Evolutionary conservation across 2,113 vertebrate species (phyloP).

Genomic region (Cryptomyrus ogoouensis): DNA sequence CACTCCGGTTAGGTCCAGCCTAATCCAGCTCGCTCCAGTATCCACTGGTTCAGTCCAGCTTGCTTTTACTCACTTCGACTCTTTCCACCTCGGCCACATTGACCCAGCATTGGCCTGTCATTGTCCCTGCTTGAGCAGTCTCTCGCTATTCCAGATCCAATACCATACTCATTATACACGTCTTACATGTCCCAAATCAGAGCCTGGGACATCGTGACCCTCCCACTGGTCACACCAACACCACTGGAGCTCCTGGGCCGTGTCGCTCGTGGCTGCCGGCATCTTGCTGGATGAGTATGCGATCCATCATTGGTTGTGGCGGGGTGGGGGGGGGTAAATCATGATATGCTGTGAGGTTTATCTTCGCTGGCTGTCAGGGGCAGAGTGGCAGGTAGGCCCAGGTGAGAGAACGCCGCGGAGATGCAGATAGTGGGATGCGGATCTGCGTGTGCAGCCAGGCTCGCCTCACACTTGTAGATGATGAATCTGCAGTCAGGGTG

Average conservation of each 20-base stretch:
- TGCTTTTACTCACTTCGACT: not conserved
- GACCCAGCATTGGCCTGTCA: not conserved
- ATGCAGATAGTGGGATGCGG: not conserved
- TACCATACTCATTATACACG: not conserved
- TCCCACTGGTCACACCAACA: not conserved
- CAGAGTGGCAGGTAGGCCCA: not conserved
- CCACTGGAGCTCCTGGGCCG: not conserved
- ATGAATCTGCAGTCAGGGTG: constrained; percentile 70
- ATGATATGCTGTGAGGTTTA: not conserved
- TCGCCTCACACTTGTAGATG: constrained; percentile 54
- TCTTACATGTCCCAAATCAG: not conserved
- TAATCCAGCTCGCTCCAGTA: not conserved
- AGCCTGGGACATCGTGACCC: not conserved
- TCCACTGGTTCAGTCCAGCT: not conserved
- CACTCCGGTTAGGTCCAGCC: not conserved
- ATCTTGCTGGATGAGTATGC: not conserved
- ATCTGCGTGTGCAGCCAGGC: constrained; percentile 22
- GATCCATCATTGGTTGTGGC: not conserved
- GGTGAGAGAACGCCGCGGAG: not conserved
- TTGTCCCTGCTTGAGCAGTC: not conserved
- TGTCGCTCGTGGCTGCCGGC: too few species aligned
- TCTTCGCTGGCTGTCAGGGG: not conserved
- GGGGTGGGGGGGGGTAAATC: not conserved
- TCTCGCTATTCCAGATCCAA: not conserved
- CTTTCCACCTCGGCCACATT: not conserved